These are phyloP conservation scores for Tenthredo amoena DNA, from an alignment of 2,888 invertebrate species.

Conservation along the genomic window DNA sequence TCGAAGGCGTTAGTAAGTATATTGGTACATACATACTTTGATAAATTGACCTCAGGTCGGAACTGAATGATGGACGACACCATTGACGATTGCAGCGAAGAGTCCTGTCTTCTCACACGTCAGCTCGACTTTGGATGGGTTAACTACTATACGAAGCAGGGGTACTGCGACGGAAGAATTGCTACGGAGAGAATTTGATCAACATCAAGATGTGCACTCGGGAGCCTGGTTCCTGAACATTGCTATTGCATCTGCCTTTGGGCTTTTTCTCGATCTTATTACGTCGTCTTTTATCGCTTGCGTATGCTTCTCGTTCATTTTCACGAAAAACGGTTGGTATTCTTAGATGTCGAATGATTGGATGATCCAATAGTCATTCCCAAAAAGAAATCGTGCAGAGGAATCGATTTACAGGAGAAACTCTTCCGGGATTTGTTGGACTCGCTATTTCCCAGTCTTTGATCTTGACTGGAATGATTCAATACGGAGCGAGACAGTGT, in stretches of 20 bases:
- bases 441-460: conserved; percentile 86
- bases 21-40: neutral
- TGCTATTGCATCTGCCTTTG: conserved; percentile 84
- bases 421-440: conserved; percentile 83
- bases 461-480: conserved; percentile 88
- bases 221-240: conserved; percentile 86
- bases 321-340: conserved; percentile 80
- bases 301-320: conserved; percentile 84
- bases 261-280: conserved; percentile 86
- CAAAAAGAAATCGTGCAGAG: neutral
- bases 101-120: conserved; percentile 96
- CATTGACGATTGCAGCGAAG: conserved; percentile 77
- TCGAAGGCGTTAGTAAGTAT: conserved; percentile 77
- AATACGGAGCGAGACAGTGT: conserved; percentile 88
- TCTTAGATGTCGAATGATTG: neutral
- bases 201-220: conserved; percentile 84
- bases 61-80: neutral
- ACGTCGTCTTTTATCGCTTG: conserved; percentile 84
- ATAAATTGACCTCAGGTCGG: neutral
- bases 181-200: conserved; percentile 87
- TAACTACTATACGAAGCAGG: conserved; percentile 92
- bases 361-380: neutral
- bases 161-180: conserved; percentile 83
- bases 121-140: conserved; percentile 90
- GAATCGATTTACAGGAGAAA: neutral